Base-by-base conservation (phyloP, 2,888 invertebrate genomes). In the Julus scandinavius region DNA sequence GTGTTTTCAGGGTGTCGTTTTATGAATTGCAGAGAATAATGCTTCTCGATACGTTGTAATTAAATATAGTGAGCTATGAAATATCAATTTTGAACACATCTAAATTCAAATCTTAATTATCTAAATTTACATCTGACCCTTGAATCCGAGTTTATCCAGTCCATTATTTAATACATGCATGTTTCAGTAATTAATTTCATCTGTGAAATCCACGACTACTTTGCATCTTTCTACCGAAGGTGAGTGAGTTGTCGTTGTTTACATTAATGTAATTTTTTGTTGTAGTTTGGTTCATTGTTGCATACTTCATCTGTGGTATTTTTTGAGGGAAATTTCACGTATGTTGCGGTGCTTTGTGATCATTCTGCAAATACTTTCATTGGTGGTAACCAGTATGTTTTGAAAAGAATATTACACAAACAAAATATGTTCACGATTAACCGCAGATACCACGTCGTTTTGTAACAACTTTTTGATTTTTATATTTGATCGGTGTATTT, bases 361-460 rank as follows among this genome's bases (percentile, higher is more conserved):
- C 72, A 72, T 29, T 29, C 72, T n/a, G n/a, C 72, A 72, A 72
- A 72, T 72, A 72, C 72, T 72, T 72, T 72, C 72, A 72, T 72
- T 72, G 72, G n/a, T 29, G 29, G 29, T 29, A 29, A 29, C 29
- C 29, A 29, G 29, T 29, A 29, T 29, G 29, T 29, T 29, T 29
- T 29, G 29, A 29, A 29, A 29, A 1, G 29, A 29, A 29, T 29
- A 29, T 0, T 29, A 29, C 29, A 29, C 29, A 29, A 29, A 29
- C 29, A 29, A 29, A 29, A 29, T 29, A 29, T 29, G 29, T 29
- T 29, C 29, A 29, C 29, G 29, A 29, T 29, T 29, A 29, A 29
- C 29, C 29, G 29, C 29, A 29, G 29, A 29, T 29, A 29, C 29
- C 29, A 29, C 29, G 29, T 29, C 29, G 29, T 29, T 29, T 29